Evolutionary conservation across 2,888 invertebrate species (phyloP), one percentile per base, ranked within the genome.

Genomic region (Nezara viridula): DNA sequence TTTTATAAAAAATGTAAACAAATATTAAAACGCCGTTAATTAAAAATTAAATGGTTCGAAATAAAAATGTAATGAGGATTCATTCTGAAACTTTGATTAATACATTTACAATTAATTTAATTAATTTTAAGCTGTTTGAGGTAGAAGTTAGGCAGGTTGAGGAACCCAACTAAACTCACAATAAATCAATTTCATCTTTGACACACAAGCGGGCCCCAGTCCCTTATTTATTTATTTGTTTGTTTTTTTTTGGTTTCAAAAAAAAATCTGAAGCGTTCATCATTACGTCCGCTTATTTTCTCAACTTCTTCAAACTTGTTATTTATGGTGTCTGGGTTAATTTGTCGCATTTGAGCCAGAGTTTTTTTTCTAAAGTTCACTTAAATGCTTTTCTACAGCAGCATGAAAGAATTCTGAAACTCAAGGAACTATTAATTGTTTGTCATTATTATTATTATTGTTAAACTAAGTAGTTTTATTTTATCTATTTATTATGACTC

Each of bases 281-380:
- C 81, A 81, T 81, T 73, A 44, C 24, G 81, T 44, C n/a, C n/a
- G 81, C 44, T 40, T 81, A 81, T 47, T 81, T 81, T 81, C 44
- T 40, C 24, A 81, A 44, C 44, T 81, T 81, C 37, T 81, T 81
- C 44, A 37, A n/a, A 81, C 12, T 81, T n/a, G 44, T 81, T 44
- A 44, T 81, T 81, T 81, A 81, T 81, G 44, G 44, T 47, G 81
- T 81, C 81, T 81, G n/a, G n/a, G 44, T n/a, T 47, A 81, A 81
- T n/a, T 44, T 81, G 81, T 44, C 81, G 24, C 44, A 14, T 2
- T n/a, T n/a, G n/a, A 37, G 44, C 12, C 81, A 81, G n/a, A 81
- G 14, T 47, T 44, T 81, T n/a, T 73, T 73, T 24, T 2, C 6
- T 16, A 27, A 27, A 12, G n/a, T 60, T 37, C 19, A 37, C 21